Conservation (phyloP, 2,888 invertebrate species). For the Andrena dorsata region DNA sequence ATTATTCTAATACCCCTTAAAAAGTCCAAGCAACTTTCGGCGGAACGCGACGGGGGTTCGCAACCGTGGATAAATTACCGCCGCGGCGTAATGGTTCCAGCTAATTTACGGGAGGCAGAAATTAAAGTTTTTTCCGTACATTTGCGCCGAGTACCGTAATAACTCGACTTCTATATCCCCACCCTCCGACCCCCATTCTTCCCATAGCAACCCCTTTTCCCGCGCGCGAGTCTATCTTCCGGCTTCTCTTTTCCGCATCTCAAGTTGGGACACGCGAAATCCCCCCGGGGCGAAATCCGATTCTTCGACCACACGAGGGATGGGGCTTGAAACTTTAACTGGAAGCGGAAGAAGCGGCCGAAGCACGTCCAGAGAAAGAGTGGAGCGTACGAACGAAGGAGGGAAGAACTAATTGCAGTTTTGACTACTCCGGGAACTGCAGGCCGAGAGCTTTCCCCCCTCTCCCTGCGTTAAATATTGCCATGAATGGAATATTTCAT, state of each 20-base stretch:
- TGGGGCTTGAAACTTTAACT: conserved; percentile 37
- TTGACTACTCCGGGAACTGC: conserved; percentile 60
- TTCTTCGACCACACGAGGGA: conserved; percentile 40
- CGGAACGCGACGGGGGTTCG: conserved; percentile 10
- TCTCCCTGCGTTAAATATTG: conserved; percentile 60
- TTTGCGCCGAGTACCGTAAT: conserved; percentile 58
- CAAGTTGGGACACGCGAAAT: conserved; percentile 41
- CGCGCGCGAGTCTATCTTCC: conserved; percentile 21
- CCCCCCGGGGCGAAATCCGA: conserved; percentile 50
- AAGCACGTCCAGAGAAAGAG: not conserved
- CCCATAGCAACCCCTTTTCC: not conserved
- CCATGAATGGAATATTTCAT: conserved; percentile 71
- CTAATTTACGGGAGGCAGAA: conserved; percentile 74
- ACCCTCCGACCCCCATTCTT: not conserved
- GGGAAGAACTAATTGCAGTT: conserved; percentile 70
- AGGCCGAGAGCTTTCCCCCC: conserved; percentile 13
- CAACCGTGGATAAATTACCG: conserved; percentile 56
- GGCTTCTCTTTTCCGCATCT: conserved; percentile 29
- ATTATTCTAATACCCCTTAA: conserved; percentile 59
- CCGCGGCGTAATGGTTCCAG: conserved; percentile 55
- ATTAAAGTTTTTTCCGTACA: conserved; percentile 71
- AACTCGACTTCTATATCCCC: conserved; percentile 44
- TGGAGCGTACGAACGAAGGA: conserved; percentile 7
- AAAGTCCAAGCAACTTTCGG: conserved; percentile 30
- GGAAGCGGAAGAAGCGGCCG: not conserved